Base-by-base conservation (phyloP, 2,113 vertebrate genomes). In the Amphiprion percula region DNA sequence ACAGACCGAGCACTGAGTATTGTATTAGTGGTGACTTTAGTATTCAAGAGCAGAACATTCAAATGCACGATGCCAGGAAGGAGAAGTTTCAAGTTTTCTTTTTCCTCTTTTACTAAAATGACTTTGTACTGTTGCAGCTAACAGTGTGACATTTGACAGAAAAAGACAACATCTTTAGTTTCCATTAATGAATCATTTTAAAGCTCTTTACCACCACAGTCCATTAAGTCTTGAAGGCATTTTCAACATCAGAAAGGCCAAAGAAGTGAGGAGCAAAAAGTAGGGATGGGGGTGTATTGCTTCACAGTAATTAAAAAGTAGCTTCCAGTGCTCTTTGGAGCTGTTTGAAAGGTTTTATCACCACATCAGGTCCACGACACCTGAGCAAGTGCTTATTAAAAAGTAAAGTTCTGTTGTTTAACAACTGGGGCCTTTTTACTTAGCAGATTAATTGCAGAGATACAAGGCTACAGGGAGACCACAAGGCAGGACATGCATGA, bases 261-360 rank as follows among this genome's bases (percentile, higher is more conserved):
- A 61, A 37, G n/a, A 54, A 67, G 71, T 46, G 52, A 77, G 24
- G 47, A 71, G 49, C 46, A 56, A 47, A 74, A 68, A 24, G 53
- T 30, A 49, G 23, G 37, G 10, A 66, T 10, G 19, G 19, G 47
- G 59, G 33, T 63, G 24, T 44, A 28, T 64, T 77, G 58, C 59
- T 76, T 78, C 10, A 21, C 37, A 12, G 54, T 77, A 65, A 75
- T 78, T 79, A 78, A 77, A 70, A 59, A 66, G 70, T 60, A 70
- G n/a, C 64, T 53, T 67, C 28, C 5, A 37, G 39, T 63, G 55
- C 54, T 77, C 16, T 79, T 69, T 71, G 21, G 47, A 77, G 75
- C 11, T 44, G n/a, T 80, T 74, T 74, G 16, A 37, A 53, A 47
- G 28, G 53, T 73, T 81, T 71, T 60, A 64, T 55, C 39, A 46